A percentile compares a stretch with the other conserved stretches of the same genome.
Evolutionary conservation across 2,113 vertebrate species (phyloP).

Genomic region (Indicator maculatus): DNA sequence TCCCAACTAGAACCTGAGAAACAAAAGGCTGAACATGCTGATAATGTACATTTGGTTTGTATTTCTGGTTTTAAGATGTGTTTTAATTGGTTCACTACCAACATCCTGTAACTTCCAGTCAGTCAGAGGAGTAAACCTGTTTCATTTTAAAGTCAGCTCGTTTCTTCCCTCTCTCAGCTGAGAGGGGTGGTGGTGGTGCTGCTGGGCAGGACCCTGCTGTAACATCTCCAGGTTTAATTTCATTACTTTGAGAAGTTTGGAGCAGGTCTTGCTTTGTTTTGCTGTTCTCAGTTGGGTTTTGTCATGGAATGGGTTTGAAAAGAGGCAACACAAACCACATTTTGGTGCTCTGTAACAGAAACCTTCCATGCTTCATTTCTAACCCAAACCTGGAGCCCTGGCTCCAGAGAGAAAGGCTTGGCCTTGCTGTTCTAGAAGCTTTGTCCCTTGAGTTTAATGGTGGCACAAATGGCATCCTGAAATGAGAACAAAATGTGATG

Average conservation of each 20-base stretch:
- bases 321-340: not conserved
- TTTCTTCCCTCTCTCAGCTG: constrained; percentile 37
- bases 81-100: constrained; percentile 74
- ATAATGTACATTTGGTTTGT: constrained; percentile 74
- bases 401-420: not conserved
- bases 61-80: constrained; percentile 73
- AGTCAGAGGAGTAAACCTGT: constrained; percentile 63
- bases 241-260: constrained; percentile 10
- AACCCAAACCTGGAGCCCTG: not conserved
- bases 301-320: not conserved
- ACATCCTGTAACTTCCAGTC: constrained; percentile 66
- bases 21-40: constrained; percentile 69
- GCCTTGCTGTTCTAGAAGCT: not conserved
- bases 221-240: constrained; percentile 39
- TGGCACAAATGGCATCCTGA: not conserved
- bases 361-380: not conserved
- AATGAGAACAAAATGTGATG: not conserved
- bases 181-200: not conserved
- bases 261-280: not conserved
- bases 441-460: not conserved
- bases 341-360: not conserved
- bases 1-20: constrained; percentile 43
- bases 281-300: not conserved
- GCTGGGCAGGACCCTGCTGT: not conserved
- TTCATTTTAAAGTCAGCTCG: constrained; percentile 65